Evolutionary conservation across 2,113 vertebrate species (phyloP), one percentile per base, ranked within the genome.

Genomic region (Pomatostomus ruficeps): DNA sequence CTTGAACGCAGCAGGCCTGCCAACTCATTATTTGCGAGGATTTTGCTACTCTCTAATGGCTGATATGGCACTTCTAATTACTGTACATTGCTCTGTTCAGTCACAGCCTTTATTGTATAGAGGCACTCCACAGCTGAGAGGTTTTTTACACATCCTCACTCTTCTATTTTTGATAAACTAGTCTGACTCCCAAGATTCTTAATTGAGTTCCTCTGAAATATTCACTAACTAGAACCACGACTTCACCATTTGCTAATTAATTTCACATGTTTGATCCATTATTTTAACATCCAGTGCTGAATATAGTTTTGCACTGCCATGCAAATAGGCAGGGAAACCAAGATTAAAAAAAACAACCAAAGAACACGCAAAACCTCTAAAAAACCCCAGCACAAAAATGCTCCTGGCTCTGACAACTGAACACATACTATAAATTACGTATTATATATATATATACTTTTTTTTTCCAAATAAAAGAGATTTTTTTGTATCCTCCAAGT

Each of bases 161-260:
- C 90, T 96, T 96, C 73, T 91, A 97, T 94, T 91, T 95, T 96
- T 96, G 81, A 98, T 94, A 93, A 94, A 76, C 49, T 85, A 87
- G 31, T 16, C 85, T 65, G 48, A 88, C 46, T 85, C 38, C 91
- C 84, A 90, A 71, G 79, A 95, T 91, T 88, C 66, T 95, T 93
- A 96, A 97, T 80, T 48, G 24, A 95, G 77, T 90, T n/a, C 58
- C 72, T 84, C 88, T 96, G 89, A 96, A 97, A 97, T 95, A 97
- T 93, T 97, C 91, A 94, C 73, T 95, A 95, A 93, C 94, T 63
- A 93, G 91, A 97, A 94, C 22, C 83, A 90, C 59, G 9, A 88
- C 45, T 88, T 95, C 38, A 88, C 54, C 31, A 96, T 88, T 84
- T 72, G 31, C 58, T 95, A 95, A 97, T 94, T 97, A 93, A 92